A percentile compares a stretch with the other conserved stretches of the same genome.
Conservation (phyloP, 2,888 invertebrate genomes). For the Apamea crenata region DNA sequence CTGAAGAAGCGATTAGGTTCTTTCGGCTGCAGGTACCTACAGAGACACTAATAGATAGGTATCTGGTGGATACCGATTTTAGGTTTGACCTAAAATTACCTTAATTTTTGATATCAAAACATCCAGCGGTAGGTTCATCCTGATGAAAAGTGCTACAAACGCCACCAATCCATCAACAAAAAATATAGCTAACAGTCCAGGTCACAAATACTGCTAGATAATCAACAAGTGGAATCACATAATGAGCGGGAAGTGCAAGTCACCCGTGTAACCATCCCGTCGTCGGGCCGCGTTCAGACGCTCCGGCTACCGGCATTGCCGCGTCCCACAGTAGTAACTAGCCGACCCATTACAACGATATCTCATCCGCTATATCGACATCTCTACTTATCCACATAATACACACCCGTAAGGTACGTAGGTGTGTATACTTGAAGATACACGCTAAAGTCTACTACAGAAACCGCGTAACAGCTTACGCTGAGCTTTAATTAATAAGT, state of each 20-base stretch:
- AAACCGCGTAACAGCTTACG: no score
- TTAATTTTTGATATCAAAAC: not conserved
- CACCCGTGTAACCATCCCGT: slow-evolving; percentile 66
- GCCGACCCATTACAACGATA: slow-evolving; percentile 34
- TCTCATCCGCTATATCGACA: slow-evolving; percentile 43
- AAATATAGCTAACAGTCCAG: not conserved
- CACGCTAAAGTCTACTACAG: no score
- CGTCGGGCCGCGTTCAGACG: slow-evolving; percentile 7
- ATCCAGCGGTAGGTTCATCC: not conserved
- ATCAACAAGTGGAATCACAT: slow-evolving; percentile 10
- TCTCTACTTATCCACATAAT: no score
- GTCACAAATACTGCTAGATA: not conserved
- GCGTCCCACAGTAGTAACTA: slow-evolving; percentile 8
- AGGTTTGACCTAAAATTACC: not conserved
- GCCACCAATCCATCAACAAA: not conserved
- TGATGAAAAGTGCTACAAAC: not conserved
- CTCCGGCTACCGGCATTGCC: slow-evolving; percentile 9
- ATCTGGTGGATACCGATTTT: not conserved
- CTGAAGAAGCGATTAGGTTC: not conserved
- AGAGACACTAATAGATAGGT: no score
- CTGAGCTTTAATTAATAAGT: no score
- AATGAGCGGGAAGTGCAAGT: slow-evolving; percentile 50
- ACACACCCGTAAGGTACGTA: no score
- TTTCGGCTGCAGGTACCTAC: no score
- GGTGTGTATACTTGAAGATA: no score